These are phyloP conservation scores for Mesocricetus auratus DNA, from an alignment of 2,113 vertebrate species.

Conservation along the genomic window DNA sequence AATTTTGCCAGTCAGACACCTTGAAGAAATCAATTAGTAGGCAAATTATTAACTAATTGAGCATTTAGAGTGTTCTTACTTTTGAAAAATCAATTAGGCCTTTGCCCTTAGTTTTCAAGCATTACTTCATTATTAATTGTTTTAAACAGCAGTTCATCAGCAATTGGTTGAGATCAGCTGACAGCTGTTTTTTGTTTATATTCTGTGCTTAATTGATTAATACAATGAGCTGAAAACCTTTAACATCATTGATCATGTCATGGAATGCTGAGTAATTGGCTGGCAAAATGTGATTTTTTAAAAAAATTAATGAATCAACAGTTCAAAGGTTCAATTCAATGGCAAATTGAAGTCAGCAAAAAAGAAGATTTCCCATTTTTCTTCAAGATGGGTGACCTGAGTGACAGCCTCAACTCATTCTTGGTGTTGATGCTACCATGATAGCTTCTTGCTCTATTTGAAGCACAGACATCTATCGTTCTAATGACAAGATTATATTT, in stretches of 20 bases:
- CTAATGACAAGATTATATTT: slow-evolving; percentile 64
- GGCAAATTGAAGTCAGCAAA: slow-evolving; percentile 78
- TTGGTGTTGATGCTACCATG: slow-evolving; percentile 53
- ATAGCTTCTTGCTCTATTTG: slow-evolving; percentile 63
- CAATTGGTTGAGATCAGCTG: slow-evolving; percentile 84
- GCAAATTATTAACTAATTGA: slow-evolving; percentile 88
- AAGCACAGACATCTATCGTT: slow-evolving; percentile 69
- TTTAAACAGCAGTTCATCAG: slow-evolving; percentile 87
- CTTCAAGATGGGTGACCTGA: slow-evolving; percentile 60
- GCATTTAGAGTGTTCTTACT: slow-evolving; percentile 84
- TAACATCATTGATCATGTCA: slow-evolving; percentile 87
- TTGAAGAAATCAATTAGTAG: slow-evolving; percentile 87
- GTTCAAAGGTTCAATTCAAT: slow-evolving; percentile 83
- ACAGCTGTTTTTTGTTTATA: slow-evolving; percentile 86
- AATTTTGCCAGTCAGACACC: slow-evolving; percentile 85
- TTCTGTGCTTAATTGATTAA: slow-evolving; percentile 85
- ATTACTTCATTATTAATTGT: slow-evolving; percentile 88
- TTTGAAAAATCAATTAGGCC: slow-evolving; percentile 85
- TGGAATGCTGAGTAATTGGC: slow-evolving; percentile 86
- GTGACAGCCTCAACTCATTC: slow-evolving; percentile 59
- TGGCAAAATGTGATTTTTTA: slow-evolving; percentile 79
- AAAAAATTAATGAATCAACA: slow-evolving; percentile 84
- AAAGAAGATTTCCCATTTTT: slow-evolving; percentile 76
- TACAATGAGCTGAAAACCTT: slow-evolving; percentile 85
- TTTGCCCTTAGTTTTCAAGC: slow-evolving; percentile 83